These are phyloP conservation scores for Meriones psammophilus DNA, from an alignment of 2,797 vertebrate genomes.

Conservation along the genomic window DNA sequence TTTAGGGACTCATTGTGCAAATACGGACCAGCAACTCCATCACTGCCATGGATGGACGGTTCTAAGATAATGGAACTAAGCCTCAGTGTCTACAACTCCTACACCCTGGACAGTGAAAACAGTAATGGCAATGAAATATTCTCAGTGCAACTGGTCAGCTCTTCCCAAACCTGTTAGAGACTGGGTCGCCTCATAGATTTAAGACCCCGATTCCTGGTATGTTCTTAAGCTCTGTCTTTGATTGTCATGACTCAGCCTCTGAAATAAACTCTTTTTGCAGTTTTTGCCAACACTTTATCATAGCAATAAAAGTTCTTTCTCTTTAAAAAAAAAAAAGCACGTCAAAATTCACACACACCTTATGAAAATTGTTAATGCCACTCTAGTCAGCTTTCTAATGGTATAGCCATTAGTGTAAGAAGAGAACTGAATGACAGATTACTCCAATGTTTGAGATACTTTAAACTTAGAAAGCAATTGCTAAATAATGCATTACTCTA, in stretches of 20 bases:
- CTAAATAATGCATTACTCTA: background rate
- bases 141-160: background rate
- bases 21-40: no score
- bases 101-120: background rate
- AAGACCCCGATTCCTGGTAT: background rate
- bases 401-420: background rate
- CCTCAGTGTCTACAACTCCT: background rate
- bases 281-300: constrained; percentile 25
- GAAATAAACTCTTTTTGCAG: background rate
- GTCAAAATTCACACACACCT: constrained; percentile 9
- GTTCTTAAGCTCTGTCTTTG: background rate
- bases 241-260: background rate
- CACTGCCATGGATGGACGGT: no score
- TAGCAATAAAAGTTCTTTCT: constrained; percentile 29
- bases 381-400: background rate
- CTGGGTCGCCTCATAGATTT: background rate
- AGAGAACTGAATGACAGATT: background rate
- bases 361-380: background rate
- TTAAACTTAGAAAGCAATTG: constrained; percentile 22
- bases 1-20: background rate
- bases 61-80: no score
- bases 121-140: background rate
- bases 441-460: background rate
- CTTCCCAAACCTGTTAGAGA: background rate
- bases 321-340: background rate